These are phyloP conservation scores for Drosophila niveifrons DNA, from an alignment of 2,888 invertebrate genomes.

Conservation along the genomic window DNA sequence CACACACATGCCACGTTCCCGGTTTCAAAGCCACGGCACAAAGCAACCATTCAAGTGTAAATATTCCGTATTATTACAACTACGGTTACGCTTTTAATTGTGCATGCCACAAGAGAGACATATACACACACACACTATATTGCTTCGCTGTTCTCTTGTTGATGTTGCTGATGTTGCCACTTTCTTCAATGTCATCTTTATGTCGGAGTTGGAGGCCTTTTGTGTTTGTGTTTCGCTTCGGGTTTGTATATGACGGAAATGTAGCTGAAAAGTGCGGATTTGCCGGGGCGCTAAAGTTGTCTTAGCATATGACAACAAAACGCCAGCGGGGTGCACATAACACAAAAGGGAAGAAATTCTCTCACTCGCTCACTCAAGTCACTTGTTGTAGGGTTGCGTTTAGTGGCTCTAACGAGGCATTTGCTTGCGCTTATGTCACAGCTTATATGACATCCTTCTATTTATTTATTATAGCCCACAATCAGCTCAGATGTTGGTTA, in stretches of 20 bases:
- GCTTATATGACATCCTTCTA: slow-evolving; percentile 11
- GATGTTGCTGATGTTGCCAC: slow-evolving; percentile 53
- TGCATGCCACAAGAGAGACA: slow-evolving; percentile 63
- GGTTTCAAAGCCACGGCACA: slow-evolving; percentile 49
- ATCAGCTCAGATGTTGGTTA: background rate
- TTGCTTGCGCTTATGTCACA: slow-evolving; percentile 23
- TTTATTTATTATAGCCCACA: slow-evolving; percentile 4
- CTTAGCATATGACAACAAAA: slow-evolving; percentile 71
- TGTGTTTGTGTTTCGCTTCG: slow-evolving; percentile 23
- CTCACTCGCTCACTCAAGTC: slow-evolving; percentile 48
- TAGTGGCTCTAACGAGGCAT: slow-evolving; percentile 16
- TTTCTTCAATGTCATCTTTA: slow-evolving; percentile 69
- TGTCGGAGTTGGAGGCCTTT: slow-evolving; percentile 9
- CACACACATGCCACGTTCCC: slow-evolving; percentile 3
- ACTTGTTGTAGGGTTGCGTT: slow-evolving; percentile 69
- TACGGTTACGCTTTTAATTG: slow-evolving; percentile 77
- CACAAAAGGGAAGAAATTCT: slow-evolving; percentile 1
- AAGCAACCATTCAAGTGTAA: slow-evolving; percentile 79
- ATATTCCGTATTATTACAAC: slow-evolving; percentile 78
- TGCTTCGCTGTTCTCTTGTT: slow-evolving; percentile 38
- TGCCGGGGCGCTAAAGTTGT: slow-evolving; percentile 65
- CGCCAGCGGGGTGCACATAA: slow-evolving; percentile 13
- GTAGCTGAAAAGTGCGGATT: slow-evolving; percentile 78
- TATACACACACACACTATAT: slow-evolving; percentile 8
- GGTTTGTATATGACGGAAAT: slow-evolving; percentile 63